Percentiles rank a stretch among this genome's conserved stretches.
Evolutionary conservation across 2,113 vertebrate species (phyloP).

Genomic region (Callipepla californica): DNA sequence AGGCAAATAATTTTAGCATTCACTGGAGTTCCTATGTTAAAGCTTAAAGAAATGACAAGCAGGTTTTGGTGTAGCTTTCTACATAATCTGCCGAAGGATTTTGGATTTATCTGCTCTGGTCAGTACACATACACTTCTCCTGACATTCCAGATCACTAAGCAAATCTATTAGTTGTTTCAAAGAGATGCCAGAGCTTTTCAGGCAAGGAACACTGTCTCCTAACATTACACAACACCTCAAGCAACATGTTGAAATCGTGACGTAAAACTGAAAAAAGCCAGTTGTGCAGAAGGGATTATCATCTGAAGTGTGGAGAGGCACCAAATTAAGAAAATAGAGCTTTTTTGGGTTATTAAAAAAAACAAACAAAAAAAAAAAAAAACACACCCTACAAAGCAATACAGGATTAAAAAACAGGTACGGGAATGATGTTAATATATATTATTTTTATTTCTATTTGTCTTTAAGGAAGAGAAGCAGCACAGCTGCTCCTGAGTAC

Average conservation of each 20-base stretch:
- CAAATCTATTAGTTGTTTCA: not conserved
- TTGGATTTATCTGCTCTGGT: not conserved
- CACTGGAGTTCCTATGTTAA: not conserved
- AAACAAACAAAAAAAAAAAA: not conserved
- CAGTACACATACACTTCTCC: not conserved
- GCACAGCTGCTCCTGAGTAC: not conserved
- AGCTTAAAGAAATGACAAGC: not conserved
- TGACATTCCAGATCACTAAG: not conserved
- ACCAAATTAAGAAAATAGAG: not conserved
- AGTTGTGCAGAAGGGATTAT: not conserved
- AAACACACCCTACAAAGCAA: not conserved
- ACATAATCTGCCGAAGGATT: not conserved
- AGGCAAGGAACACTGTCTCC: not conserved
- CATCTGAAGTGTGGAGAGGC: not conserved
- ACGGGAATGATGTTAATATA: accelerated
- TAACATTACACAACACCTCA: not conserved
- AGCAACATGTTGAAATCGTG: not conserved
- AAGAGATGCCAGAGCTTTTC: not conserved
- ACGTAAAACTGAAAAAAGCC: not conserved
- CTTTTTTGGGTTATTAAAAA: not conserved
- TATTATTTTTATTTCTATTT: not conserved
- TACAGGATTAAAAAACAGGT: not conserved
- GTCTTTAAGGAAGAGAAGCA: not conserved
- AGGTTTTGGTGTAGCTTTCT: not conserved
- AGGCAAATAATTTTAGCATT: not conserved